Percentiles rank a stretch among this genome's conserved stretches.
phyloP scores from a whole-genome alignment of 2,797 vertebrate species.

The Eutrigla gurnardus region DNA sequence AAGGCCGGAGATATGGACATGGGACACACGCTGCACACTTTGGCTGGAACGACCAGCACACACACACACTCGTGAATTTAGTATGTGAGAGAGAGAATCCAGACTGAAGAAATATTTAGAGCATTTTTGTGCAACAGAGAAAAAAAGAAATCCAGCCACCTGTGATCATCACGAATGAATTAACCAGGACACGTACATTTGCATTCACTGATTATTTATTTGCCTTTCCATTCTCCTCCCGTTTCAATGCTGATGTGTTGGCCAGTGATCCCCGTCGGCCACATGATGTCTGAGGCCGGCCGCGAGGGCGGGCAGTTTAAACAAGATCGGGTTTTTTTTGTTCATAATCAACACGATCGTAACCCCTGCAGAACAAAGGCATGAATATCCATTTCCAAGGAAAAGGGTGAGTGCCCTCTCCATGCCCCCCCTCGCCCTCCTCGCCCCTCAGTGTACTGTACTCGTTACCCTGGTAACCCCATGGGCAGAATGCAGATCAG shows the following conservation, averaged over 20 bases:
- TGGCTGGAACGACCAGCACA: neutral
- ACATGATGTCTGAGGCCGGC: conserved; percentile 48
- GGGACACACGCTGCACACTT: conserved; percentile 21
- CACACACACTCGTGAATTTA: neutral
- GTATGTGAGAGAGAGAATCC: conserved; percentile 1
- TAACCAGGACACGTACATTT: conserved; percentile 19
- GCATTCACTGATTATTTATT: conserved; percentile 27
- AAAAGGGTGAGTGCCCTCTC: conserved; percentile 80
- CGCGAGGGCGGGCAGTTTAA: conserved; percentile 61
- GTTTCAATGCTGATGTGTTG: conserved; percentile 60
- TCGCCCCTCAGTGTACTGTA: conserved; percentile 79
- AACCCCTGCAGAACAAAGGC: conserved; percentile 81
- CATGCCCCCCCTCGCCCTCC: conserved; percentile 68
- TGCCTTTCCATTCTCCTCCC: conserved; percentile 42
- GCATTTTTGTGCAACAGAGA: neutral
- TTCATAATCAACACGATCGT: conserved; percentile 77
- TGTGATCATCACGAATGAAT: neutral
- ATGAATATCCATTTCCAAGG: conserved; percentile 86
- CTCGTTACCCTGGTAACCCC: conserved; percentile 84
- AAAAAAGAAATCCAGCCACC: neutral
- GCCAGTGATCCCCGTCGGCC: conserved; percentile 37
- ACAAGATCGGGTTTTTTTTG: conserved; percentile 32
- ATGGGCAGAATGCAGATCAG: conserved; percentile 85
- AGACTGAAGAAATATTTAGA: neutral
- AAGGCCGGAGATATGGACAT: conserved; percentile 45